Conservation (phyloP, 2,113 vertebrate genomes). For the Platysternon megacephalum region DNA sequence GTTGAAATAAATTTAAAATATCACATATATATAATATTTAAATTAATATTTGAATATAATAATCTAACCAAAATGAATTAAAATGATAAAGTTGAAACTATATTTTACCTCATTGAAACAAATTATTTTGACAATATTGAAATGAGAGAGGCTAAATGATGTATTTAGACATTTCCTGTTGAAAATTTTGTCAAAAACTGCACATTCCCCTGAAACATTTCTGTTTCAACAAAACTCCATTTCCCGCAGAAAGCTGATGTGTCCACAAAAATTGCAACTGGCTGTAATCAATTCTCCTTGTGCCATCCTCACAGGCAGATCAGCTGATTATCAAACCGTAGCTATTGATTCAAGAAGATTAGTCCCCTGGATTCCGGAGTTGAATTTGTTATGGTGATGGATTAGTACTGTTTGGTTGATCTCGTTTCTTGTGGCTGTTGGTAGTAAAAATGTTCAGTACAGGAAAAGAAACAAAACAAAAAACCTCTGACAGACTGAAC, state of each 20-base stretch:
- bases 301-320: neutral
- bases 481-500: neutral
- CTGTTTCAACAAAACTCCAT: neutral
- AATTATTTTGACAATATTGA: neutral
- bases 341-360: constrained; percentile 33
- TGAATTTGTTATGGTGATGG: neutral
- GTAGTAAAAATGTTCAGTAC: accelerated
- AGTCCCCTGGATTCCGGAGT: neutral
- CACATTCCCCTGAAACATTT: neutral
- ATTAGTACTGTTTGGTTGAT: neutral
- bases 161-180: neutral
- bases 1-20: neutral
- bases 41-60: neutral
- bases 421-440: neutral
- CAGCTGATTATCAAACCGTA: constrained; percentile 19
- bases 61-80: neutral
- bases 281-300: neutral
- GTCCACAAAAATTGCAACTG: neutral
- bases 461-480: neutral
- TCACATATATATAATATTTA: neutral
- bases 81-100: neutral
- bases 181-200: neutral
- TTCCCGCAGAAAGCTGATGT: neutral
- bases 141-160: neutral
- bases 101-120: neutral